Evolutionary conservation across 2,888 invertebrate genomes (phyloP).

Genomic region (Agrilus biguttatus): DNA sequence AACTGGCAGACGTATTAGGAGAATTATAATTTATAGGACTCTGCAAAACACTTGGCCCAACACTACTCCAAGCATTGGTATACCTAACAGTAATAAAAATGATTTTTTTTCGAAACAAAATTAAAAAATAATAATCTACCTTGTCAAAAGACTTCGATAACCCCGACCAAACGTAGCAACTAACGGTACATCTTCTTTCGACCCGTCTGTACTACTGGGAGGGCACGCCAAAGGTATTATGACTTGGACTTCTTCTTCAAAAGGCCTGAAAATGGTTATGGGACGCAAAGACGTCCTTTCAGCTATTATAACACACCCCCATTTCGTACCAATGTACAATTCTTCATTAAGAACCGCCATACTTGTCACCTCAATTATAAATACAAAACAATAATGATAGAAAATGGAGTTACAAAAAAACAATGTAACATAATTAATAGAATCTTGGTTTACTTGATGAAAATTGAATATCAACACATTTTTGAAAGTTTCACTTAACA

Average conservation of each 20-base stretch:
- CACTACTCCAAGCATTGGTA: constrained; percentile 36
- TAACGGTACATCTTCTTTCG: constrained; percentile 34
- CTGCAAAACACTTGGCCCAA: constrained; percentile 23
- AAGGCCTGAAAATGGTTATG: constrained; percentile 83
- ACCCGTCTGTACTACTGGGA: constrained; percentile 25
- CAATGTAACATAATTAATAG: too few relatives aligned
- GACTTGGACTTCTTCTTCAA: constrained; percentile 62
- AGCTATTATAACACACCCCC: constrained; percentile 87
- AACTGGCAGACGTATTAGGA: constrained; percentile 10
- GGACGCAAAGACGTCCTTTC: constrained; percentile 69
- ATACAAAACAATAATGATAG: neutral
- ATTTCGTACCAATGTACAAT: constrained; percentile 84
- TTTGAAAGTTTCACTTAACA: too few relatives aligned
- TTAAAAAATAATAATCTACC: too few relatives aligned
- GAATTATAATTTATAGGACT: constrained; percentile 21
- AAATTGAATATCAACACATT: too few relatives aligned
- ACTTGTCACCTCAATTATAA: constrained; percentile 46
- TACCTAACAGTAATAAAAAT: constrained; percentile 27
- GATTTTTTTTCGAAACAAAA: too few relatives aligned
- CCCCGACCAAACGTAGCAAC: constrained; percentile 73
- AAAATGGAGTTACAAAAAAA: neutral
- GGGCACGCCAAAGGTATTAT: constrained; percentile 41
- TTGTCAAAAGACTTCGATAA: constrained; percentile 59
- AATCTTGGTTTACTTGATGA: too few relatives aligned
- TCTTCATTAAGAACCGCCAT: constrained; percentile 51